Percentiles rank a stretch among this genome's conserved stretches.
Conservation (phyloP, 2,797 vertebrate genomes). For the Argentina silus region DNA sequence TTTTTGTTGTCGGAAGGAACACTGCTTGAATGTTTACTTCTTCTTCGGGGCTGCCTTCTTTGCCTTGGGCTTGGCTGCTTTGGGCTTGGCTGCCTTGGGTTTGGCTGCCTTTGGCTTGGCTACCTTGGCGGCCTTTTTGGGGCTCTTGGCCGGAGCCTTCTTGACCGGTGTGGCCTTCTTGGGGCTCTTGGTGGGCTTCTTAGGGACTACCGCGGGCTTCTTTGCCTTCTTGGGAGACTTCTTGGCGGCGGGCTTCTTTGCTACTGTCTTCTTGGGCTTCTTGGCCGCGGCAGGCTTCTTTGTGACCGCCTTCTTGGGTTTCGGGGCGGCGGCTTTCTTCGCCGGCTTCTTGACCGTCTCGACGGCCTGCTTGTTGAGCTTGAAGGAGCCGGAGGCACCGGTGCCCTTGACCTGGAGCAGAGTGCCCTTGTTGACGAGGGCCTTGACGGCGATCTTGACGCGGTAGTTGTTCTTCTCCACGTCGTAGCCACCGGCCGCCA, state of each 20-base stretch:
- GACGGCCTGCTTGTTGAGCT: no score
- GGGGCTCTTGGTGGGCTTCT: conserved; percentile 36
- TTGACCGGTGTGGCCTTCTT: conserved; percentile 18
- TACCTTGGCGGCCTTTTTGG: conserved; percentile 33
- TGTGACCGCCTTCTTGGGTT: no score
- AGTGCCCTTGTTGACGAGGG: conserved; percentile 67
- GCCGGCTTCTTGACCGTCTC: no score
- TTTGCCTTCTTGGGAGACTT: conserved; percentile 52
- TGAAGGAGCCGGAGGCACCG: no score
- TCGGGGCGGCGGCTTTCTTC: no score
- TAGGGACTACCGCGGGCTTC: conserved; percentile 31
- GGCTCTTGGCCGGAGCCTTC: no score
- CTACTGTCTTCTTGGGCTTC: no score
- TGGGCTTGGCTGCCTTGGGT: conserved; percentile 11
- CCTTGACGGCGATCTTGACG: conserved; percentile 70
- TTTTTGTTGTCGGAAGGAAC: conserved; percentile 16
- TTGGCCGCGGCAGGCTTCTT: no score
- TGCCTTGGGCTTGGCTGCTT: no score
- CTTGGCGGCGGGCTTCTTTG: conserved; percentile 51
- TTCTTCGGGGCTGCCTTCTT: no score
- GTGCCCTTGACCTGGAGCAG: conserved; percentile 75
- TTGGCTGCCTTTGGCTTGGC: conserved; percentile 62
- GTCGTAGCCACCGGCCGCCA: conserved; percentile 60
- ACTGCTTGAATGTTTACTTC: conserved; percentile 23
- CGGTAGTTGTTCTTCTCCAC: conserved; percentile 75